Base-by-base conservation (phyloP, 2,797 vertebrate species). In the Microctenopoma stevenorrisi region DNA sequence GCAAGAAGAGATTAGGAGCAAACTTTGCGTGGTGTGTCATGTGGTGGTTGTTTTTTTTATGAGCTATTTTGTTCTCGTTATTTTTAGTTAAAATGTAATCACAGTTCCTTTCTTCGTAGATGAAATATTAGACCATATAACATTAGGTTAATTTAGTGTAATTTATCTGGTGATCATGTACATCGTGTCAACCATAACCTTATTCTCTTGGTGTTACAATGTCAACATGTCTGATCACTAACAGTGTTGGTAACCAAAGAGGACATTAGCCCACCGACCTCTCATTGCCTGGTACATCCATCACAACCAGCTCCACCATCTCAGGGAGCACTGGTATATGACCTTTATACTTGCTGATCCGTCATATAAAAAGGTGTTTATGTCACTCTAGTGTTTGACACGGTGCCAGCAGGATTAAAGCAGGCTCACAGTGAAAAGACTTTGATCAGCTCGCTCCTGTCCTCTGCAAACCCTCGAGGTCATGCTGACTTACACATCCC, bases 401-500 rank as follows among this genome's bases (percentile, higher is more conserved):
- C 62, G 88, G 86, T 83, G 91, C 89, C 88, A 89, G 90, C 83
- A 90, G 89, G 86, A 90, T 91, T 83, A 90, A 78, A 67, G 59
- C 76, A 64, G 82, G 42, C 70, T 57, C 51, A 79, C 77, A 37
- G 82, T 85, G 74, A 87, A 88, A 84, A 87, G 77, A 64, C 91
- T 92, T 93, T 93, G 91, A 93, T 93, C 91, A 89, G 38, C 57
- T 68, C 69, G 55, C 74, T 79, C 76, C 63, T 76, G 71, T 79
- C 58, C 68, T 76, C 79, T 84, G 40, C 81, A 66, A 89, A 77
- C 76, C 68, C 74, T 72, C 77, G 74, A 64, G 44, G 57, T 83
- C 76, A 80, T 44, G 79, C 82, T 71, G 51, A 65, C 74, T 76
- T 79, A 71, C 72, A 79, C 33, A 72, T 68, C 56, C 57, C 56